A percentile compares a stretch with the other conserved stretches of the same genome.
Evolutionary conservation across 2,888 invertebrate species (phyloP).

Genomic region (Cordilura impudica): DNA sequence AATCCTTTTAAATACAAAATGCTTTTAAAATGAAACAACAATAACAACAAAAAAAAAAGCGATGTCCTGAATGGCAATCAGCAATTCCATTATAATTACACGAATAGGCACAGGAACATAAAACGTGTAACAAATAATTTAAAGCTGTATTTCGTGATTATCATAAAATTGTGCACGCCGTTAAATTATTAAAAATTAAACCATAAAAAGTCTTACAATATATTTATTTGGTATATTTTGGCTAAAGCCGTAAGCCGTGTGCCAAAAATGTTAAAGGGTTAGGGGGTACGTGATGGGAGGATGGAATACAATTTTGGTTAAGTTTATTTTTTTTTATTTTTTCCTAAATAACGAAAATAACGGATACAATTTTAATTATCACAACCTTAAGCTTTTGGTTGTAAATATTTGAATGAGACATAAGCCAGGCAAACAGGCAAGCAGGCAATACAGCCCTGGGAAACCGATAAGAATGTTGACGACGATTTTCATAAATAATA

Average conservation of each 20-base stretch:
- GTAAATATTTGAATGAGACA: conserved; percentile 73
- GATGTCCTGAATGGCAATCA: conserved; percentile 18
- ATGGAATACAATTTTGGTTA: conserved; percentile 15
- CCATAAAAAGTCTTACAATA: conserved; percentile 72
- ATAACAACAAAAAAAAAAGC: neutral
- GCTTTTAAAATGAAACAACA: conserved; percentile 5
- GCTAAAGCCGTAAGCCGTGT: conserved; percentile 60
- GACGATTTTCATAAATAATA: conserved; percentile 76
- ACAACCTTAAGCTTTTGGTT: conserved; percentile 76
- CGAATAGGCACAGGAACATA: conserved; percentile 30
- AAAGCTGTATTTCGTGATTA: conserved; percentile 58
- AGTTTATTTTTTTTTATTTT: conserved; percentile 16
- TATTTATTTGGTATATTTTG: conserved; percentile 61
- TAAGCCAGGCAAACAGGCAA: conserved; percentile 63
- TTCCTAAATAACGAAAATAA: conserved; percentile 61
- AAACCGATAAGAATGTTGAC: conserved; percentile 65
- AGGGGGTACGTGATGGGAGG: neutral
- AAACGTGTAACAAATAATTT: conserved; percentile 59
- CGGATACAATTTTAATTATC: conserved; percentile 77
- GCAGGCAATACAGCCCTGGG: conserved; percentile 40
- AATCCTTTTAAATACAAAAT: conserved; percentile 11
- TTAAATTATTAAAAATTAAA: conserved; percentile 75
- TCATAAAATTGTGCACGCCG: conserved; percentile 54
- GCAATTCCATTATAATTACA: conserved; percentile 38
- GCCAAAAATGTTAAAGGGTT: conserved; percentile 1